These are phyloP conservation scores for Oreochromis grahami DNA, from an alignment of 2,797 vertebrate species.

Conservation along the genomic window DNA sequence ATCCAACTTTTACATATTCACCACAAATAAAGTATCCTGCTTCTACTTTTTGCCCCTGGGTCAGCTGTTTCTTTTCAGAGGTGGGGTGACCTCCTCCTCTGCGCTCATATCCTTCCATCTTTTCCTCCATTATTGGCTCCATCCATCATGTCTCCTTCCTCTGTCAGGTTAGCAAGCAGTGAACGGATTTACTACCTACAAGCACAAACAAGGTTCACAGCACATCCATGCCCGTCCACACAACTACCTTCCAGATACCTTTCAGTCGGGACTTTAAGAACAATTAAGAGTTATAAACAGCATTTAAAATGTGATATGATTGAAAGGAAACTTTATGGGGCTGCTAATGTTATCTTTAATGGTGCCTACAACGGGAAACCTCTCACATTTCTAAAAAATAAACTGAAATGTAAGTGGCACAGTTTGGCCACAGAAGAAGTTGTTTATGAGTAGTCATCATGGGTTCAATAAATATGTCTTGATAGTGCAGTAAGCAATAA, in stretches of 20 bases:
- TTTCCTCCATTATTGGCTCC: not conserved
- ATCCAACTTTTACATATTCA: not conserved
- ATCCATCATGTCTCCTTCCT: conserved; percentile 48
- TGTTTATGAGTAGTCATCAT: not conserved
- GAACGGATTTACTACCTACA: conserved; percentile 43
- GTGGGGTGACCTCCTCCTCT: not conserved
- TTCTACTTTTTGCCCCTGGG: not conserved
- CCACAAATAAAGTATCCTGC: not conserved
- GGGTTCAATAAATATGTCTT: not conserved
- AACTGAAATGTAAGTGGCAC: not conserved
- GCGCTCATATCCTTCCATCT: not conserved
- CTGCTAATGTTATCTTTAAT: not conserved
- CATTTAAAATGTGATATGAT: not conserved
- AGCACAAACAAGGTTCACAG: conserved; percentile 17
- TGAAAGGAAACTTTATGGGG: not conserved
- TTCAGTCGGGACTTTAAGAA: not conserved
- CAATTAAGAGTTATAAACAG: not conserved
- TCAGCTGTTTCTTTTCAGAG: conserved; percentile 15
- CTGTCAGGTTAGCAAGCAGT: conserved; percentile 24
- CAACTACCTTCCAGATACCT: not conserved
- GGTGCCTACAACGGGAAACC: not conserved
- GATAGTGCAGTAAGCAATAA: not conserved
- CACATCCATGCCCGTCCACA: not conserved
- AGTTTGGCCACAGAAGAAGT: not conserved
- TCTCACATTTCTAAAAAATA: not conserved